These are phyloP conservation scores for Actinostola sp. DNA, from an alignment of 92 coral and sea anemone species.

Conservation along the genomic window DNA sequence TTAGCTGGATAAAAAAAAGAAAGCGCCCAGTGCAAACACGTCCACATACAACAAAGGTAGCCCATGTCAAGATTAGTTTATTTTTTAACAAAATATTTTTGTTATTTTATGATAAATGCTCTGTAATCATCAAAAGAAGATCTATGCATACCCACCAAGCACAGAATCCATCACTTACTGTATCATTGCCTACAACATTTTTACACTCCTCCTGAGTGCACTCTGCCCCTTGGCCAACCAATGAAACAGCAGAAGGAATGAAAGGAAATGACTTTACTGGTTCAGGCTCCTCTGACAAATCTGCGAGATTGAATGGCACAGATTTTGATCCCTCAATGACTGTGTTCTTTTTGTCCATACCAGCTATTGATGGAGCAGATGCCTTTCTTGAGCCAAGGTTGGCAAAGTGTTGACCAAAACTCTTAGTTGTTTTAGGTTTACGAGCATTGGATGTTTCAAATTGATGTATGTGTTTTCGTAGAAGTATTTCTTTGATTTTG, in stretches of 20 bases:
- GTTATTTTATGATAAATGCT: no score
- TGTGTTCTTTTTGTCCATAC: constrained; percentile 52
- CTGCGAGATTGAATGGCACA: constrained; percentile 60
- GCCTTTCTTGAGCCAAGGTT: constrained; percentile 51
- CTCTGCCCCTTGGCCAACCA: constrained; percentile 70
- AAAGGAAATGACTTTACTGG: constrained; percentile 60
- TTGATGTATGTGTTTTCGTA: constrained; percentile 84
- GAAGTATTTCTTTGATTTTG: constrained; percentile 69
- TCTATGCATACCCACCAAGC: no score
- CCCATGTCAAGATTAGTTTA: no score
- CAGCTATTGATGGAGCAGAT: constrained; percentile 49
- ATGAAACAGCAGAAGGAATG: constrained; percentile 94
- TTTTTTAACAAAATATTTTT: no score
- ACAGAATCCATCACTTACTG: constrained; percentile 61
- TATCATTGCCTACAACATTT: constrained; percentile 20
- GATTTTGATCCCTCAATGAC: constrained; percentile 62
- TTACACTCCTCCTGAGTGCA: constrained; percentile 32
- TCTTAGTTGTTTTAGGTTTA: constrained; percentile 53
- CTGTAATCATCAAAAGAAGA: no score
- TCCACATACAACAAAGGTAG: no score
- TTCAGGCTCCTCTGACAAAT: constrained; percentile 45
- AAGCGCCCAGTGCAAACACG: no score
- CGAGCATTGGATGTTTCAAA: constrained; percentile 52
- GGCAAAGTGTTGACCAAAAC: constrained; percentile 28
- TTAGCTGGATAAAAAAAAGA: no score